phyloP scores from a whole-genome alignment of 2,797 vertebrate species.

The Sphaeramia orbicularis region DNA sequence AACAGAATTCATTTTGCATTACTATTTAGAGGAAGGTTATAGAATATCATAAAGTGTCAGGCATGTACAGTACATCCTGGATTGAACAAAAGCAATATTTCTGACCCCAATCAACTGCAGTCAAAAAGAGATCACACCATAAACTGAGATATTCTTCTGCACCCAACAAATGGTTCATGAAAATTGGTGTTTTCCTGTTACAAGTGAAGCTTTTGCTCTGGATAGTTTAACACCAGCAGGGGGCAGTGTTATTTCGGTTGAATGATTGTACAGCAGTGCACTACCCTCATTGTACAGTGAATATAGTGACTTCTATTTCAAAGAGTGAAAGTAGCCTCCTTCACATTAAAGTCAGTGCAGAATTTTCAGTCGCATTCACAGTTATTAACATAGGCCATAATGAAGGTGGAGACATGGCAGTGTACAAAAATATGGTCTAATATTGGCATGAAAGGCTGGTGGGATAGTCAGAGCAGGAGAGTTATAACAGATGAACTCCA shows the following conservation, averaged over 20 bases:
- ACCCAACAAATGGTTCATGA: background rate
- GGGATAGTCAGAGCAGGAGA: conserved; percentile 16
- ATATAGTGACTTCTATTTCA: conserved; percentile 13
- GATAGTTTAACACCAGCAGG: conserved; percentile 66
- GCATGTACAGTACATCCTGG: background rate
- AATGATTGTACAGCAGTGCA: conserved; percentile 59
- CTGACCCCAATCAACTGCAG: background rate
- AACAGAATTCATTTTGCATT: background rate
- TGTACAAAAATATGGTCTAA: conserved; percentile 32
- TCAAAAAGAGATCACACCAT: background rate
- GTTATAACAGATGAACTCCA: background rate
- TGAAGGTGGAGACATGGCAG: conserved; percentile 1
- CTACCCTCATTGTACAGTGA: conserved; percentile 31
- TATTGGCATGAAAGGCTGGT: conserved; percentile 45
- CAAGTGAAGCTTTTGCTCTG: conserved; percentile 30
- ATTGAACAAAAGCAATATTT: background rate
- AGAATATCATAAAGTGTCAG: conserved; percentile 9
- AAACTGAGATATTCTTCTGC: background rate
- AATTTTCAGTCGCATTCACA: conserved; percentile 1
- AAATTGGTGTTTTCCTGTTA: background rate
- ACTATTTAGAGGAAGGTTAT: background rate
- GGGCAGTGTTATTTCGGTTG: conserved; percentile 74
- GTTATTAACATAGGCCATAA: conserved; percentile 3
- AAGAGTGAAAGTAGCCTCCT: conserved; percentile 21
- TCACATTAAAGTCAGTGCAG: conserved; percentile 9